Conservation (phyloP, 2,888 invertebrate genomes). For the Herminia tarsipennalis region DNA sequence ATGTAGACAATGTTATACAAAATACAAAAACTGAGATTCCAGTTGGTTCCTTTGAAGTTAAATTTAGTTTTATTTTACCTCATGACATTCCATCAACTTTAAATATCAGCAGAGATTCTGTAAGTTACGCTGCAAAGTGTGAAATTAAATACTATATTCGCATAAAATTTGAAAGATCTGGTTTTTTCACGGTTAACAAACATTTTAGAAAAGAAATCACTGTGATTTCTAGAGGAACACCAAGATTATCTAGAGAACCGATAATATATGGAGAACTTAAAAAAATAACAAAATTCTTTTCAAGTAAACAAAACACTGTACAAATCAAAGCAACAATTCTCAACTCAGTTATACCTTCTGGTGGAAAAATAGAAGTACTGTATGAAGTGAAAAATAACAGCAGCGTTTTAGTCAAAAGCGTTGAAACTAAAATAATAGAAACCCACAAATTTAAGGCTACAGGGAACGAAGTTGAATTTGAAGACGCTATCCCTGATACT, state of each 20-base stretch:
- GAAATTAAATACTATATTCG: conserved; percentile 48
- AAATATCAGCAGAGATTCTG: conserved; percentile 18
- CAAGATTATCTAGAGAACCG: conserved; percentile 41
- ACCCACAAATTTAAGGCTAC: conserved; percentile 33
- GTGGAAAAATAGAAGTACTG: conserved; percentile 41
- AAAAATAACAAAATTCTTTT: conserved; percentile 43
- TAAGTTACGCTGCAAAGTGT: conserved; percentile 31
- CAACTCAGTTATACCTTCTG: conserved; percentile 41
- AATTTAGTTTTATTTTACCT: conserved; percentile 48
- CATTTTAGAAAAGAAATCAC: conserved; percentile 49
- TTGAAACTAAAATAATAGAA: conserved; percentile 47
- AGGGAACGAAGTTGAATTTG: conserved; percentile 23
- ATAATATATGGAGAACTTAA: conserved; percentile 46
- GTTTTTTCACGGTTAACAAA: conserved; percentile 47
- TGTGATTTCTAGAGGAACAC: conserved; percentile 43
- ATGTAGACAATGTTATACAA: neutral
- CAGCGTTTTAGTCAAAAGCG: conserved; percentile 38
- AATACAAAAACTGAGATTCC: neutral
- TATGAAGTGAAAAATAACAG: conserved; percentile 51
- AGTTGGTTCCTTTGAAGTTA: conserved; percentile 41
- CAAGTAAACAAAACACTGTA: conserved; percentile 40
- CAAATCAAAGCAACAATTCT: conserved; percentile 46
- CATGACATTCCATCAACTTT: conserved; percentile 44
- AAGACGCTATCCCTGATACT: conserved; percentile 28
- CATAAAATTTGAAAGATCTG: conserved; percentile 51